Evolutionary conservation across 2,888 invertebrate species (phyloP), one percentile per base, ranked within the genome.

Genomic region (Hipparchia sbordonii): DNA sequence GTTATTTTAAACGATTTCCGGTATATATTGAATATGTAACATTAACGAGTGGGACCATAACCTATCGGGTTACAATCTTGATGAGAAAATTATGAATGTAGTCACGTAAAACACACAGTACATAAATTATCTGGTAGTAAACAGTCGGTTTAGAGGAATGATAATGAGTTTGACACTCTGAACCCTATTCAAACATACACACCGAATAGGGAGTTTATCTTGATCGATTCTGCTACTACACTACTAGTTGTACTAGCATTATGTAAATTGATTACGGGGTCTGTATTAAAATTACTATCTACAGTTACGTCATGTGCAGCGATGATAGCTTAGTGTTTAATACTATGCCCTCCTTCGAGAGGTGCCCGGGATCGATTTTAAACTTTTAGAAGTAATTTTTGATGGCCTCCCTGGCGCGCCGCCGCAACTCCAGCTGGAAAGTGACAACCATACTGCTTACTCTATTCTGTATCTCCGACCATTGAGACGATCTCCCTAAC

Each of bases 151-250:
- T 52, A 59, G 70, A 68, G 70, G 71, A 72, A 72, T 72, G 71
- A 74, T 78, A 78, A 78, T 78, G 74, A 75, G 75, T 72, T 74
- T 76, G 77, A 77, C 77, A 77, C 73, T 65, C 62, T 75, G 76
- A 77, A 78, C 77, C 63, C 74, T 69, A 71, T 62, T 67, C 67
- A 74, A 73, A 69, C 59, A 45, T 60, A 75, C 70, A 75, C 74
- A 74, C 70, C 70, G 61, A 63, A 73, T 72, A 62, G 72, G 67
- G 60, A 70, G 67, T 71, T 78, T 76, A 78, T 77, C 77, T 65
- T 61, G 62, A 67, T 60, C 73, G 63, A 76, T 78, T 74, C 75
- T 57, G 71, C 74, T 77, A 75, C 57, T 57, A 39, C 10, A 6
- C 59, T 60, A 60, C 76, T 77, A 71, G 72, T 76, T 74, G 68